Conservation (phyloP, 37 sponge, comb jelly and placozoan genomes). For the Beroe ovata region DNA sequence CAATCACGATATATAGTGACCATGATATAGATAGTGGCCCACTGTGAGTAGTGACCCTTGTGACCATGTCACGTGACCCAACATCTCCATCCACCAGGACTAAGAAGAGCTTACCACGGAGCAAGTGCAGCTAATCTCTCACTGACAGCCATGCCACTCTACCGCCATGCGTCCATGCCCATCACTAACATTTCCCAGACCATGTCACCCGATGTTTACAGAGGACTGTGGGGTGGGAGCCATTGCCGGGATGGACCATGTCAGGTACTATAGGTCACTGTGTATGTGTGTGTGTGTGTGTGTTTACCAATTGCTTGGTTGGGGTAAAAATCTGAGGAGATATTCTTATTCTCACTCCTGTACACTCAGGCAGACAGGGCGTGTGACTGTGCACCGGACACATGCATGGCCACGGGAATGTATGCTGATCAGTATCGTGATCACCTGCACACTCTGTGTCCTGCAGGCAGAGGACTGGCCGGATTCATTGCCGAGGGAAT, state of each 20-base stretch:
- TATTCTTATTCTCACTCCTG: neutral
- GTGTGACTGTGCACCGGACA: conserved; percentile 70
- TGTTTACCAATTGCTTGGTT: no score
- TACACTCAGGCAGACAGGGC: neutral
- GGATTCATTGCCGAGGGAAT: conserved; percentile 91
- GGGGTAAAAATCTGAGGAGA: no score
- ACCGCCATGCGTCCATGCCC: conserved; percentile 73
- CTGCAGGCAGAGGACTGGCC: conserved; percentile 77
- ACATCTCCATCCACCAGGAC: conserved; percentile 14
- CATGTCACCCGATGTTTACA: conserved; percentile 87
- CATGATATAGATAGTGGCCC: no score
- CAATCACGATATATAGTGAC: no score
- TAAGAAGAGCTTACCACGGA: conserved; percentile 90
- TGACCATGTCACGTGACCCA: no score
- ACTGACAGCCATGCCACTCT: conserved; percentile 75
- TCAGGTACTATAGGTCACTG: no score
- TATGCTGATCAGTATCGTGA: conserved; percentile 85
- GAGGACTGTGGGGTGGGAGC: conserved; percentile 94
- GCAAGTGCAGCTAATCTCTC: conserved; percentile 76
- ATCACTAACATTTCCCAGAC: conserved; percentile 69
- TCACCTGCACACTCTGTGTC: conserved; percentile 73
- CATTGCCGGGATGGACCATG: conserved; percentile 80
- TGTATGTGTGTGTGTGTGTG: no score
- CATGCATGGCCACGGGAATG: conserved; percentile 75
- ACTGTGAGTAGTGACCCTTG: no score